Evolutionary conservation across 1,140 invertebrate genomes (phyloP).

Genomic region (Cotesia typhae): DNA sequence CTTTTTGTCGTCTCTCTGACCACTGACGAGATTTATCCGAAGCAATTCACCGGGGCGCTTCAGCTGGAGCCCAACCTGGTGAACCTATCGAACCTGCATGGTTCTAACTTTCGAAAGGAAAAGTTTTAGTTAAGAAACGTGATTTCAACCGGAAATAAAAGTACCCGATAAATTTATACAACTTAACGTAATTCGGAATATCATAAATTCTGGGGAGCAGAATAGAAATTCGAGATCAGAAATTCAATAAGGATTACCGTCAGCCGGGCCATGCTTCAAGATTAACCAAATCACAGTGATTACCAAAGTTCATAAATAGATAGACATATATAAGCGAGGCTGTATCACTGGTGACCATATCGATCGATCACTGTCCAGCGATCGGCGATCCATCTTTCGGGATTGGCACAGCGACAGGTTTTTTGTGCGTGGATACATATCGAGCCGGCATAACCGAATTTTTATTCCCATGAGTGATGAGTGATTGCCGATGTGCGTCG

Average conservation of each 20-base stretch:
- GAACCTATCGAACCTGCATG: background rate
- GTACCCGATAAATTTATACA: too few species aligned
- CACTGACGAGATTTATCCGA: conserved; percentile 48
- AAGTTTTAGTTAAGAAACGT: conserved; percentile 49
- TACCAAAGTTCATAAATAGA: too few species aligned
- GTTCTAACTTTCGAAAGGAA: conserved; percentile 44
- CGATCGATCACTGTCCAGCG: conserved; percentile 29
- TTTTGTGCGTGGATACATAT: background rate
- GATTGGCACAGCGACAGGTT: conserved; percentile 10
- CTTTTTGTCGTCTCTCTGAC: conserved; percentile 7
- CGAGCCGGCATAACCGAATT: background rate
- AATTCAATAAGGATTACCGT: conserved; percentile 16
- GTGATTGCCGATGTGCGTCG: conserved; percentile 39
- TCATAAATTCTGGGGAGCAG: conserved; percentile 4
- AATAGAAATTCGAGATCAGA: background rate
- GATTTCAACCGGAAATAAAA: conserved; percentile 47
- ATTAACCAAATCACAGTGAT: background rate
- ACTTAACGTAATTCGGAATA: background rate
- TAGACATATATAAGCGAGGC: conserved; percentile 2
- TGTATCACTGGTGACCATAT: background rate
- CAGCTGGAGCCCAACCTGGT: conserved; percentile 13
- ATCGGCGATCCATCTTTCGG: conserved; percentile 11
- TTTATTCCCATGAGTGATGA: conserved; percentile 40
- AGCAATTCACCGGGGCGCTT: conserved; percentile 34
- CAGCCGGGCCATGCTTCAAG: too few species aligned